Conservation (phyloP, 2,888 invertebrate genomes). For the Chymomyza caudatula region DNA sequence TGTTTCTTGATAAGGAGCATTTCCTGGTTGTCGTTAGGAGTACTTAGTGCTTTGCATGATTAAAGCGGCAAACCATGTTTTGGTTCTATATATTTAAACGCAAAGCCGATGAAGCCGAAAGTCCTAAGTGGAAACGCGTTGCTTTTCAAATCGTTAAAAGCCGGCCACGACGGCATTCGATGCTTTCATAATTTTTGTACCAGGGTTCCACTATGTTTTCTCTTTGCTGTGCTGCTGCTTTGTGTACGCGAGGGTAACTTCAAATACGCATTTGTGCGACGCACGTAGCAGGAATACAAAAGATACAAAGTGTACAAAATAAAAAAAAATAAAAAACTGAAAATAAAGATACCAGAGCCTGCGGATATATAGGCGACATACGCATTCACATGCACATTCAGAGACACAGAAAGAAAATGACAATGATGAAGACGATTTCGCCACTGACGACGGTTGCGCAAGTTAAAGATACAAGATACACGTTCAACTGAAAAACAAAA, state of each 20-base stretch:
- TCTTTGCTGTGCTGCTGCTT: too few relatives aligned
- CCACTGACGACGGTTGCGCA: background rate
- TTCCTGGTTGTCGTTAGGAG: too few relatives aligned
- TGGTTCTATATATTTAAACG: conserved; percentile 64
- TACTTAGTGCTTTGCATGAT: too few relatives aligned
- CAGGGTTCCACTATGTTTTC: background rate
- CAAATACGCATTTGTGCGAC: background rate
- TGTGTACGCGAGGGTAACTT: background rate
- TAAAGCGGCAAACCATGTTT: too few relatives aligned
- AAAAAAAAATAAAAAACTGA: too few relatives aligned
- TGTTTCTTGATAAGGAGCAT: too few relatives aligned
- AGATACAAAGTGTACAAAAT: background rate
- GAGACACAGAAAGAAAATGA: background rate
- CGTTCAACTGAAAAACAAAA: background rate
- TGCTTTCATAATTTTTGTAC: conserved; percentile 58
- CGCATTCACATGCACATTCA: background rate
- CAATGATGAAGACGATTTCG: background rate
- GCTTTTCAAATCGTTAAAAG: conserved; percentile 41
- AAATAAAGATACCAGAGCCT: background rate
- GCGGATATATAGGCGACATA: background rate
- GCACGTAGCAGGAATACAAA: background rate
- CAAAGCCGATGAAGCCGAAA: conserved; percentile 68
- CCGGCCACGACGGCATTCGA: conserved; percentile 18
- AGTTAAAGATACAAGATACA: background rate
- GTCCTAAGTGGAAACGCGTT: conserved; percentile 61